Conservation (phyloP, 2,888 invertebrate genomes). For the Phrixothrix hirtus region DNA sequence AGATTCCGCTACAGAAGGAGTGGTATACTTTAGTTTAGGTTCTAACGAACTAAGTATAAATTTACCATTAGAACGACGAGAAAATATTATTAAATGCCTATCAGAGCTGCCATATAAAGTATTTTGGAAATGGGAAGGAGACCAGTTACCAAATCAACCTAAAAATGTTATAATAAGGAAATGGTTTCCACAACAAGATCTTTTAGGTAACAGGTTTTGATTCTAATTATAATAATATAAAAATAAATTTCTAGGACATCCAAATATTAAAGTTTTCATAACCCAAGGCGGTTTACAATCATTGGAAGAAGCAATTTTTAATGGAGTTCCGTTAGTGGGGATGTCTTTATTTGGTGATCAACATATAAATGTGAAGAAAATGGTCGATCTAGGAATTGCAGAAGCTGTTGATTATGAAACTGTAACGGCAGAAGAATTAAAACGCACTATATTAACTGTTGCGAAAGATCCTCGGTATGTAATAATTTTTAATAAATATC, state of each 20-base stretch:
- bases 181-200: constrained; percentile 58
- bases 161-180: constrained; percentile 52
- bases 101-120: constrained; percentile 52
- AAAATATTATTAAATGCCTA: constrained; percentile 49
- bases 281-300: constrained; percentile 39
- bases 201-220: constrained; percentile 56
- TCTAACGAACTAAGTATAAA: constrained; percentile 51
- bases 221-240: no score
- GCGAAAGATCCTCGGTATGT: constrained; percentile 39
- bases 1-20: constrained; percentile 50
- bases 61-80: constrained; percentile 45
- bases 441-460: constrained; percentile 39
- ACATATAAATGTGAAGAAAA: constrained; percentile 34
- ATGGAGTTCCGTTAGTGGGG: constrained; percentile 41
- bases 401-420: constrained; percentile 28
- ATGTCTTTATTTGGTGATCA: constrained; percentile 43
- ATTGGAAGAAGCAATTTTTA: constrained; percentile 37
- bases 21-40: constrained; percentile 55
- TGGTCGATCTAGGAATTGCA: constrained; percentile 36
- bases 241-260: constrained; percentile 29
- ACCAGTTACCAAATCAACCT: constrained; percentile 47
- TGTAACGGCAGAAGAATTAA: constrained; percentile 37
- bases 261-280: constrained; percentile 34
- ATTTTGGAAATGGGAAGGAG: constrained; percentile 56
- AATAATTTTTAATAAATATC: no score